These are phyloP conservation scores for Alces alces DNA, from an alignment of 2,113 vertebrate genomes.

Conservation along the genomic window DNA sequence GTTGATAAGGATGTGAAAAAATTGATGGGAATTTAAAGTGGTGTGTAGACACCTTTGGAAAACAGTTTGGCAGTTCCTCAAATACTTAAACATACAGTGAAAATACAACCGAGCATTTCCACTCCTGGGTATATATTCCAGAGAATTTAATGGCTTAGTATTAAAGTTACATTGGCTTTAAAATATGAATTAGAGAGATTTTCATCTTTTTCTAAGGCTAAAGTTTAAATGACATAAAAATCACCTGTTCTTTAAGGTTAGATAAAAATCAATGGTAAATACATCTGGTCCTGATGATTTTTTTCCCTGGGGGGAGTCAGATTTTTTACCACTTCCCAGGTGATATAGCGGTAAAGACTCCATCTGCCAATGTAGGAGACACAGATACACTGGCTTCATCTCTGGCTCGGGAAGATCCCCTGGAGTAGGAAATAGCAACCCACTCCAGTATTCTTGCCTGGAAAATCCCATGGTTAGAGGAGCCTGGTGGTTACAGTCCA, in stretches of 20 bases:
- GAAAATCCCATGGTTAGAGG: background rate
- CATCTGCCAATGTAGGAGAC: background rate
- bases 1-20: background rate
- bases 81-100: background rate
- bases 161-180: background rate
- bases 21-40: background rate
- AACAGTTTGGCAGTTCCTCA: background rate
- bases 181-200: background rate
- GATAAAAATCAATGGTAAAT: background rate
- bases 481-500: background rate
- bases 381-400: background rate
- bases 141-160: background rate
- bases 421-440: background rate
- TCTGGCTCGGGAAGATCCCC: background rate
- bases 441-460: background rate
- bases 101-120: background rate
- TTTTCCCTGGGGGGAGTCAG: background rate
- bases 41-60: background rate
- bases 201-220: background rate
- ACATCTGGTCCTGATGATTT: background rate
- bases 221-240: background rate
- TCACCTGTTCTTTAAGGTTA: background rate
- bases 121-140: background rate
- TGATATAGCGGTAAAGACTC: background rate
- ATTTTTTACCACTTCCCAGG: background rate